phyloP scores from a whole-genome alignment of 2,888 invertebrate genomes.

The Tetranychus piercei region DNA sequence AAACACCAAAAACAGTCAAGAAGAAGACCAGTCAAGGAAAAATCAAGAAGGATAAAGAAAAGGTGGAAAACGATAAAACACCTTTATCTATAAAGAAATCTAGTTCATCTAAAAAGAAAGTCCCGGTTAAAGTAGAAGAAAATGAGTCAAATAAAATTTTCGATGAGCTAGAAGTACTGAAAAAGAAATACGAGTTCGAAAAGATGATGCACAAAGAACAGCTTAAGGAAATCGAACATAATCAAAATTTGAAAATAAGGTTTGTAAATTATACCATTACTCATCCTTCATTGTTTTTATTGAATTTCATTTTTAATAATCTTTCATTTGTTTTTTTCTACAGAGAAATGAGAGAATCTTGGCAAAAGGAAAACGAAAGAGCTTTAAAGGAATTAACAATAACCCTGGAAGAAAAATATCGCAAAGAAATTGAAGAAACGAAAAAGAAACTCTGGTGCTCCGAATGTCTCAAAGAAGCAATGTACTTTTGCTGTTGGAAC shows the following conservation, averaged over 20 bases:
- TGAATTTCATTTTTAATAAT: neutral
- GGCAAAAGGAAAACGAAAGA: neutral
- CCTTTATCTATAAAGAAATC: neutral
- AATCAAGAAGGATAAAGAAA: neutral
- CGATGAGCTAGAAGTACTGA: slow-evolving; percentile 12
- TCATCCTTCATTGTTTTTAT: neutral
- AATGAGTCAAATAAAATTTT: neutral
- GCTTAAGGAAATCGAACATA: slow-evolving; percentile 51
- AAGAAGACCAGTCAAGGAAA: neutral
- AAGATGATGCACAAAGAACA: slow-evolving; percentile 45
- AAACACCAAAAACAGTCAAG: neutral
- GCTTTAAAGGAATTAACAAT: neutral
- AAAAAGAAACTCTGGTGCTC: slow-evolving; percentile 42
- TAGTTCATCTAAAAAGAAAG: neutral
- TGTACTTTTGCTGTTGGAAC: slow-evolving; percentile 90
- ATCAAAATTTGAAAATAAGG: slow-evolving; percentile 44
- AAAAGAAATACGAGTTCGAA: slow-evolving; percentile 5
- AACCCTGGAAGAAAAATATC: slow-evolving; percentile 8
- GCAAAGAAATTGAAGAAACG: slow-evolving; percentile 15
- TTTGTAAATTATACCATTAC: slow-evolving; percentile 21
- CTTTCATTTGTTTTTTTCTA: neutral
- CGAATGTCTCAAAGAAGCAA: slow-evolving; percentile 64
- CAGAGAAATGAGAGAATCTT: neutral
- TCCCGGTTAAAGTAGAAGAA: neutral
- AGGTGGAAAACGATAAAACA: neutral